Conservation (phyloP, 2,888 invertebrate genomes). For the Megamerina dolium region DNA sequence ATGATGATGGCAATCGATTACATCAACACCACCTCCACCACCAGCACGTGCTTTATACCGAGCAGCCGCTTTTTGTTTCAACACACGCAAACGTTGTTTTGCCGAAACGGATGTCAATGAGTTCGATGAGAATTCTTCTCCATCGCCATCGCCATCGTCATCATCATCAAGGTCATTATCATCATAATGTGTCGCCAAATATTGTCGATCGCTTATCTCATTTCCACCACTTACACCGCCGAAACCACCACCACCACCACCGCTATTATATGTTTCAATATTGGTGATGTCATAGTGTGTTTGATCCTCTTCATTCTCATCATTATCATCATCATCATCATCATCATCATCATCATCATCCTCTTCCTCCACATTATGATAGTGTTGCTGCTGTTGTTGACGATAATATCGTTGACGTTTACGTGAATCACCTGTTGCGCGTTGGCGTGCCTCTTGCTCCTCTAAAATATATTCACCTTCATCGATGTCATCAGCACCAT, state of each 20-base stretch:
- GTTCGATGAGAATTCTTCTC: constrained; percentile 37
- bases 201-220: constrained; percentile 37
- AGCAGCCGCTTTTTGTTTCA: constrained; percentile 33
- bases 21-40: constrained; percentile 25
- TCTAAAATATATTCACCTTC: constrained; percentile 9
- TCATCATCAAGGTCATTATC: constrained; percentile 29
- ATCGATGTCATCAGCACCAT: constrained; percentile 15
- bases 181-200: constrained; percentile 29
- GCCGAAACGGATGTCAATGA: constrained; percentile 37
- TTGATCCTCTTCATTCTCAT: constrained; percentile 43
- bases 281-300: constrained; percentile 45
- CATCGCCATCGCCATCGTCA: constrained; percentile 26
- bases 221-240: constrained; percentile 21
- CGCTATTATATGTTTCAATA: constrained; percentile 42
- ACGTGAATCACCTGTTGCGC: constrained; percentile 13
- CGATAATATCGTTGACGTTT: constrained; percentile 16
- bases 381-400: constrained; percentile 19
- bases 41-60: constrained; percentile 24
- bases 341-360: constrained; percentile 33
- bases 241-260: constrained; percentile 21
- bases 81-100: constrained; percentile 37
- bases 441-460: constrained; percentile 11
- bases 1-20: constrained; percentile 28
- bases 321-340: too few relatives aligned
- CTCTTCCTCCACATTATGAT: constrained; percentile 34